phyloP scores from a whole-genome alignment of 2,888 invertebrate species.

The Panzeria rudis region DNA sequence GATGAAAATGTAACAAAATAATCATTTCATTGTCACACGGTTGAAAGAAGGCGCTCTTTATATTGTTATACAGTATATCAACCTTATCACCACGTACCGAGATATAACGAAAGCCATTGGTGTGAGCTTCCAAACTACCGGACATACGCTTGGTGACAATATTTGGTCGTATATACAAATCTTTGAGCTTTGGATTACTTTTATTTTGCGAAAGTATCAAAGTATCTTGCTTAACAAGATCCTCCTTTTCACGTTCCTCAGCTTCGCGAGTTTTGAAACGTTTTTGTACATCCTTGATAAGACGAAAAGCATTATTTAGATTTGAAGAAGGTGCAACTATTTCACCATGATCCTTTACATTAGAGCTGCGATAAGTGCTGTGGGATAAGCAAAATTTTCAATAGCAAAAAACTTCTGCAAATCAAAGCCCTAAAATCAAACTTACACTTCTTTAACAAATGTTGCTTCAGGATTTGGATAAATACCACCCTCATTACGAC shows the following conservation, averaged over 20 bases:
- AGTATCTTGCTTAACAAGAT: slow-evolving; percentile 99
- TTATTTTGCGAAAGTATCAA: slow-evolving; percentile 96
- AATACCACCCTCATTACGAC: slow-evolving; percentile 94
- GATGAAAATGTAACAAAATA: slow-evolving; percentile 98
- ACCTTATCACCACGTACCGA: slow-evolving; percentile 99
- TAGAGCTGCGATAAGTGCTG: slow-evolving; percentile 97
- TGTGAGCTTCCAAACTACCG: slow-evolving; percentile 96
- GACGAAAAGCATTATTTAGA: slow-evolving; percentile 96
- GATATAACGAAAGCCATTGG: slow-evolving; percentile 98
- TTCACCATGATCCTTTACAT: slow-evolving; percentile 98
- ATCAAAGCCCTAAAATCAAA: slow-evolving; percentile 73
- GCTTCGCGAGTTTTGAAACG: slow-evolving; percentile 99
- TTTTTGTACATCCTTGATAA: slow-evolving; percentile 99
- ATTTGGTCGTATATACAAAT: slow-evolving; percentile 99
- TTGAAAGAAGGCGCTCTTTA: slow-evolving; percentile 99
- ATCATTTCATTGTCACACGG: slow-evolving; percentile 99
- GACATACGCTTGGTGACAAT: slow-evolving; percentile 98
- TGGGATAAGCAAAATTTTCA: slow-evolving; percentile 64
- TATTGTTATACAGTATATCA: slow-evolving; percentile 99
- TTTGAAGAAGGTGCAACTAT: slow-evolving; percentile 97
- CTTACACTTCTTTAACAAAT: slow-evolving; percentile 98
- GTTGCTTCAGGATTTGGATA: slow-evolving; percentile 98
- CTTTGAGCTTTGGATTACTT: slow-evolving; percentile 98
- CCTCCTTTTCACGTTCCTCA: slow-evolving; percentile 99
- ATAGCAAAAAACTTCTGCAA: not conserved